Evolutionary conservation across 2,113 vertebrate genomes (phyloP).

Genomic region (Tachysurus fulvidraco): DNA sequence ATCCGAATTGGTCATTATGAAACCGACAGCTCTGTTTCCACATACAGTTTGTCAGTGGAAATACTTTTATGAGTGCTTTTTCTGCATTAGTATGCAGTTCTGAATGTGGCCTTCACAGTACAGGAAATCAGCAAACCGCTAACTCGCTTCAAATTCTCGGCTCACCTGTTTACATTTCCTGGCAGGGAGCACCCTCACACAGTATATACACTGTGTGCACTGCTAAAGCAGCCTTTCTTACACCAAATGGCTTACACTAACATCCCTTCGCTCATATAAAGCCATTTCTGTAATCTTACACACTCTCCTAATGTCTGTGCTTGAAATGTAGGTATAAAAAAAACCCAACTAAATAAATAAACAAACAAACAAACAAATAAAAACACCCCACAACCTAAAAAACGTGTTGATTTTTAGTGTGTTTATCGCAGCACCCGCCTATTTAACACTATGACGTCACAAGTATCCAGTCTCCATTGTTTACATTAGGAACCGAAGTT

Average conservation of each 20-base stretch:
- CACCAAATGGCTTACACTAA: neutral
- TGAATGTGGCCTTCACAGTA: neutral
- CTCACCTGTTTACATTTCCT: constrained; percentile 46
- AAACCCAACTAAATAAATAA: too few relatives aligned
- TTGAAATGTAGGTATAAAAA: neutral
- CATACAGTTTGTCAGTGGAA: neutral
- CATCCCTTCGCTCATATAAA: neutral
- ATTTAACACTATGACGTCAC: neutral
- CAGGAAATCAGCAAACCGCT: constrained; percentile 41
- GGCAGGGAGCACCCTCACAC: neutral
- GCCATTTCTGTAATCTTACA: neutral
- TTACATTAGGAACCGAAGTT: neutral
- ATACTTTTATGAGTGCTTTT: neutral
- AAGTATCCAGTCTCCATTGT: neutral
- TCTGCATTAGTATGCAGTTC: neutral
- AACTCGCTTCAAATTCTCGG: constrained; percentile 17
- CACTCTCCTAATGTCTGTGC: too few relatives aligned
- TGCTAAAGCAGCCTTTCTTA: neutral
- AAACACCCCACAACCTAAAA: neutral
- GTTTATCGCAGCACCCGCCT: neutral
- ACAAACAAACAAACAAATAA: too few relatives aligned
- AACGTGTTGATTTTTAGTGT: neutral
- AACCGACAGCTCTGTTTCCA: neutral
- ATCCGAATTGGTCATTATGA: too few relatives aligned
- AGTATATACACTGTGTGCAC: neutral